phyloP scores from a whole-genome alignment of 2,888 invertebrate genomes.

The Platycheirus rosarum region DNA sequence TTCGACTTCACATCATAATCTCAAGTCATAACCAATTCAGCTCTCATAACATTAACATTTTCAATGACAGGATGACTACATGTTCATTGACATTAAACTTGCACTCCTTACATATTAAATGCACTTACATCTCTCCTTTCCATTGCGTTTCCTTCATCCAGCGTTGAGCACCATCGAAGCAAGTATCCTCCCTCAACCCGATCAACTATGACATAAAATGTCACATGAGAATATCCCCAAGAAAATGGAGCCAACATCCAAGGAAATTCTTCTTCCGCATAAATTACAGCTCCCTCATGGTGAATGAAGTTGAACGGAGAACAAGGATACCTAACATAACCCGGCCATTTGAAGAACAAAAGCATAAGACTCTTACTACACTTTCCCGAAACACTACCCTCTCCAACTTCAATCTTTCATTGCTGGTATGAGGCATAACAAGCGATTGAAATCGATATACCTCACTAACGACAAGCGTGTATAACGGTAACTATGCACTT shows the following conservation, averaged over 20 bases:
- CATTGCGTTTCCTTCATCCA: background rate
- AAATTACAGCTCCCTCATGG: constrained; percentile 42
- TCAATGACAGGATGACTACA: constrained; percentile 14
- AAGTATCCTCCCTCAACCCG: background rate
- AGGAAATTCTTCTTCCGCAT: constrained; percentile 42
- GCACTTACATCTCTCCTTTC: background rate
- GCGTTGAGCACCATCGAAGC: too few species aligned
- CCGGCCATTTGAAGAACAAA: constrained; percentile 33
- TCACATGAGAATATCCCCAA: background rate
- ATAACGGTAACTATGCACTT: constrained; percentile 34
- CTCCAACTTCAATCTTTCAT: background rate
- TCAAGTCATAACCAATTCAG: constrained; percentile 12
- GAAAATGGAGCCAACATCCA: background rate
- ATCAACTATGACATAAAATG: constrained; percentile 10
- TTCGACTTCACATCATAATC: background rate
- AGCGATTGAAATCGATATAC: constrained; percentile 60
- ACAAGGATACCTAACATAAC: constrained; percentile 4
- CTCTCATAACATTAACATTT: constrained; percentile 40
- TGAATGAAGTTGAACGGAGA: constrained; percentile 12
- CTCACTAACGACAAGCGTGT: background rate
- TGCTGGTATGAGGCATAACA: constrained; percentile 2
- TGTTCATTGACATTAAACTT: background rate
- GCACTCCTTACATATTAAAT: background rate
- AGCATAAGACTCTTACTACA: constrained; percentile 29
- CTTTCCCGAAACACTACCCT: constrained; percentile 17